Base-by-base conservation (phyloP, 2,888 invertebrate genomes). In the Lottia scabra region DNA sequence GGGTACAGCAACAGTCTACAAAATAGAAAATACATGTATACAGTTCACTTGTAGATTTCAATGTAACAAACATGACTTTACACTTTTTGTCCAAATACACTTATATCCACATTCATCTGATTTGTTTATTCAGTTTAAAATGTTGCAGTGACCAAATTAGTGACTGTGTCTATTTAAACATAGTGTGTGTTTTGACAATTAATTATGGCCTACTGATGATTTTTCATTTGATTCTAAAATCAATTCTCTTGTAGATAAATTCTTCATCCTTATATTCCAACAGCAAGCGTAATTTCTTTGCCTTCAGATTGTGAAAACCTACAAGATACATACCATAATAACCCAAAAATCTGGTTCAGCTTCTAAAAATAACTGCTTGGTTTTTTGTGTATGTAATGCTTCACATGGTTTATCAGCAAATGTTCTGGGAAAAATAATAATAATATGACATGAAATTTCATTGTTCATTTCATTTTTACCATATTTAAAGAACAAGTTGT, bases 271-370 rank as follows among this genome's bases (percentile, higher is more conserved):
- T 16, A 23, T 30, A 27, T 30, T 38, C 10, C 38, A 63, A 19
- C 1, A 23, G 23, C 13, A 38, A 10, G 26, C 43, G n/a, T n/a
- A 64, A 26, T 26, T 38, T 44, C 23, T 30, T 15, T 23, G 62
- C 64, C 15, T 62, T 19, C 19, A 26, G 62, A 6, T 26, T 56
- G 23, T 56, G 2, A 19, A 10, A 19, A 62, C 19, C 19, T 23
- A 1, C 10, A 8, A 4, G 10, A 38, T 5, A 68, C 78, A 77
- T 79, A 96, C 97, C 94, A 97, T 92, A 69, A 96, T 94, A 92
- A 97, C 93, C 96, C 97, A 98, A 89, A 93, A 96, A 80, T 94
- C 93, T 81, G 93, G 92, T 88, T 98, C 98, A 1, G 97, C 94
- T 90, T 97, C 94, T 88, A 93, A 94, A 88, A 96, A 96, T 70